Conservation (phyloP, 2,113 vertebrate species). For the Bos javanicus region DNA sequence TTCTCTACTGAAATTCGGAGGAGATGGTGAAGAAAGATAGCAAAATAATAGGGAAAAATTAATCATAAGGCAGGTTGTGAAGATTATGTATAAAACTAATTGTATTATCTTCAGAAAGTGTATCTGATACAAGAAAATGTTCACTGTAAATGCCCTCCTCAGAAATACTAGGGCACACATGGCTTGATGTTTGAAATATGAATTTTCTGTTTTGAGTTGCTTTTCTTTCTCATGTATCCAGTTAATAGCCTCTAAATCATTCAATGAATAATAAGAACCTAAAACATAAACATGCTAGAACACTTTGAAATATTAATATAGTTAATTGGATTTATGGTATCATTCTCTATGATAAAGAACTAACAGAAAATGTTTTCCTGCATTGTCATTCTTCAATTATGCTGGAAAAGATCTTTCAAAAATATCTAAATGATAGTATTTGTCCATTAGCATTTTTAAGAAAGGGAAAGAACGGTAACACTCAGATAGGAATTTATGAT, state of each 20-base stretch:
- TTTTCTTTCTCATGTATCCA: neutral
- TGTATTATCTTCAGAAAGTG: neutral
- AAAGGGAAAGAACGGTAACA: neutral
- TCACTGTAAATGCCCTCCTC: neutral
- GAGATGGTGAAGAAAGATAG: neutral
- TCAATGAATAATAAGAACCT: neutral
- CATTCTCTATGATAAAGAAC: neutral
- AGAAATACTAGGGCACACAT: neutral
- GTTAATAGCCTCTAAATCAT: neutral
- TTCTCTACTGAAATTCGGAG: neutral
- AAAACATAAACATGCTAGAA: neutral
- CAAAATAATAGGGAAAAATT: neutral
- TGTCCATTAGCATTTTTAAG: constrained; percentile 28
- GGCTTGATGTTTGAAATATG: neutral
- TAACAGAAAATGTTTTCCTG: neutral
- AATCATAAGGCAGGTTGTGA: neutral
- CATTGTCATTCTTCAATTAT: neutral
- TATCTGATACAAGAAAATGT: neutral
- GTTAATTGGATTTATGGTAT: constrained; percentile 1
- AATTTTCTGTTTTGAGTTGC: neutral
- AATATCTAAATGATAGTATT: constrained; percentile 1
- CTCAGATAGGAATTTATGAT: neutral
- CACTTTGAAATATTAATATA: constrained; percentile 18
- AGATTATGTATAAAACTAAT: neutral
- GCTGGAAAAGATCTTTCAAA: constrained; percentile 23